Percentiles rank a stretch among this genome's conserved stretches.
Evolutionary conservation across 2,797 vertebrate genomes (phyloP).

Genomic region (Tokudaia tokunoshimensis): DNA sequence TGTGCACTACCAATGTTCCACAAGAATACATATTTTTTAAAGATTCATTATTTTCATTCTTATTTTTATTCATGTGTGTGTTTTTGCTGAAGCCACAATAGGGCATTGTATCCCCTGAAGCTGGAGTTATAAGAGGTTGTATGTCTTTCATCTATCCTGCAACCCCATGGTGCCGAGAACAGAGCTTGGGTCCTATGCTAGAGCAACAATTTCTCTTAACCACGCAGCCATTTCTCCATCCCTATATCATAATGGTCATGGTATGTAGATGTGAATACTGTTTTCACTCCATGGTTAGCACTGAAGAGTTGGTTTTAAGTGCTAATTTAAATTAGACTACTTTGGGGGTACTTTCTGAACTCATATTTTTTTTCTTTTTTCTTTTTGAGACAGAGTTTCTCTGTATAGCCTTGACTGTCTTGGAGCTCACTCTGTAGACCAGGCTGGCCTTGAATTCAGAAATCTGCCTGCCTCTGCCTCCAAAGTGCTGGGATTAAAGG

Average conservation of each 20-base stretch:
- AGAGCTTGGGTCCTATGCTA: not conserved
- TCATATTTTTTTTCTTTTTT: slow-evolving; percentile 60
- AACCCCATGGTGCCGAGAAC: not conserved
- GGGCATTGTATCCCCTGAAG: not conserved
- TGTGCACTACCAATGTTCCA: too few relatives aligned
- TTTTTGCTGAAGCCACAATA: not conserved
- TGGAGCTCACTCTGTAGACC: too few relatives aligned
- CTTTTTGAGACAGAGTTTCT: not conserved
- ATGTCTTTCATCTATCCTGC: not conserved
- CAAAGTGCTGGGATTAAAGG: too few relatives aligned
- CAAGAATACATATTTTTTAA: not conserved
- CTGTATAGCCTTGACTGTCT: too few relatives aligned
- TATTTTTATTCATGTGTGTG: not conserved
- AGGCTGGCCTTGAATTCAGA: too few relatives aligned
- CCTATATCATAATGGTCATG: not conserved
- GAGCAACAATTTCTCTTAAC: not conserved
- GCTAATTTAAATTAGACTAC: slow-evolving; percentile 45
- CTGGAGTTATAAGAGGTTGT: not conserved
- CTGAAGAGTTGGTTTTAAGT: not conserved
- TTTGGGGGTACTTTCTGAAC: slow-evolving; percentile 38
- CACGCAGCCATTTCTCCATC: not conserved
- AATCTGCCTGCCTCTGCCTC: too few relatives aligned
- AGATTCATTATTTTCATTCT: not conserved
- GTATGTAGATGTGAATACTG: slow-evolving; percentile 8
- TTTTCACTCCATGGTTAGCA: slow-evolving; percentile 42